Evolutionary conservation across 2,888 invertebrate species (phyloP).

Genomic region (Ceraclea dissimilis): DNA sequence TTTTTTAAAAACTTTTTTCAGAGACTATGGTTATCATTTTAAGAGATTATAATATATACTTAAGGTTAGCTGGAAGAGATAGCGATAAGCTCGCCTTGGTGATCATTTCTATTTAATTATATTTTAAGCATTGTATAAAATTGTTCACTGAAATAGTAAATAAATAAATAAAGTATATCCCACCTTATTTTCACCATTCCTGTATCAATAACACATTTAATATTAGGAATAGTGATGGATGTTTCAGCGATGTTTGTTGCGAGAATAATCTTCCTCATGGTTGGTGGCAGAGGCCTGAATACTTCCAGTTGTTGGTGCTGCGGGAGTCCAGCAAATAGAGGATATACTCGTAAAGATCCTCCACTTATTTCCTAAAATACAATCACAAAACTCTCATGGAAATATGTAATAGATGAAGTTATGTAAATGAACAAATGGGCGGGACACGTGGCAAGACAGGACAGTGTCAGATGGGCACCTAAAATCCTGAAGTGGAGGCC

Average conservation of each 20-base stretch:
- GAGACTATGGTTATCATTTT: too few species aligned
- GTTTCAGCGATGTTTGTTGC: constrained; percentile 98
- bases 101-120: too few species aligned
- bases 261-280: constrained; percentile 82
- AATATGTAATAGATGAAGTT: not conserved
- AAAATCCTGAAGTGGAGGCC: too few species aligned
- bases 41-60: too few species aligned
- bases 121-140: too few species aligned
- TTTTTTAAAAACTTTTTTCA: too few species aligned
- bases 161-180: too few species aligned
- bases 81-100: too few species aligned
- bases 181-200: constrained; percentile 89
- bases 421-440: not conserved
- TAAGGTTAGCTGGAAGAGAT: too few species aligned
- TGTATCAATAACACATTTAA: constrained; percentile 85
- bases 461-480: too few species aligned
- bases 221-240: constrained; percentile 89
- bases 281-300: constrained; percentile 64
- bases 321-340: constrained; percentile 87
- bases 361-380: constrained; percentile 46
- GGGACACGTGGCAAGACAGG: too few species aligned
- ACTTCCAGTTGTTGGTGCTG: constrained; percentile 81
- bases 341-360: constrained; percentile 68
- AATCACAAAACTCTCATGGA: not conserved
- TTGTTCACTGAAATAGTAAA: too few species aligned